Percentiles rank a stretch among this genome's conserved stretches.
These are phyloP conservation scores for Gymnobelideus leadbeateri DNA, from an alignment of 2,113 vertebrate species.

Conservation along the genomic window DNA sequence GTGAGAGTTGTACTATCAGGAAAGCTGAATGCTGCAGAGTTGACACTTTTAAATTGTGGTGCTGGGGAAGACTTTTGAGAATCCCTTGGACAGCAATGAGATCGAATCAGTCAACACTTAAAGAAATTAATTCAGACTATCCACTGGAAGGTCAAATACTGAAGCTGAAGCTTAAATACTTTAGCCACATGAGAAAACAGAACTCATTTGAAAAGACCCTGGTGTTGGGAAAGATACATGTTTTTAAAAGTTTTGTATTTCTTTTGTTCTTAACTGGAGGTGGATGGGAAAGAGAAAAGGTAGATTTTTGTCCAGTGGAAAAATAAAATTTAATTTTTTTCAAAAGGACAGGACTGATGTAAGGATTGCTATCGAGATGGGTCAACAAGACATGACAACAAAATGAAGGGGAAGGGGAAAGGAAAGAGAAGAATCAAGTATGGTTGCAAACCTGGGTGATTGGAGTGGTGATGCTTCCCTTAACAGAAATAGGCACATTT, in stretches of 20 bases:
- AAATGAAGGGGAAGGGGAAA: background rate
- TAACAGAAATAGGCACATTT: background rate
- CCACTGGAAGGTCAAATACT: too few species aligned
- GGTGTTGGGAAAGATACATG: background rate
- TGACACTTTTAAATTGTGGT: background rate
- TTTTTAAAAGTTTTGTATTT: background rate
- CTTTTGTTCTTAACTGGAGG: background rate
- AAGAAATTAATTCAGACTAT: too few species aligned
- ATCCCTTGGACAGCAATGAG: too few species aligned
- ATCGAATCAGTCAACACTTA: too few species aligned
- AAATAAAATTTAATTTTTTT: background rate
- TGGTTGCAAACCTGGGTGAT: background rate
- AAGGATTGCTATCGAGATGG: background rate
- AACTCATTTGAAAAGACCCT: too few species aligned
- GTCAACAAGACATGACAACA: background rate
- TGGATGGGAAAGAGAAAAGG: background rate
- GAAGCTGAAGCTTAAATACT: too few species aligned
- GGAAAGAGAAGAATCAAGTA: background rate
- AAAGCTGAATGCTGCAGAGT: background rate
- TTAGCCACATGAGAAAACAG: too few species aligned
- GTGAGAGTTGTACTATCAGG: background rate
- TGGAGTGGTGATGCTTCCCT: background rate
- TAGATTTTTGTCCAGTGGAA: background rate
- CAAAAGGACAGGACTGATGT: background rate
- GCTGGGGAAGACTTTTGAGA: background rate